Evolutionary conservation across 2,113 vertebrate species (phyloP), one percentile per base, ranked within the genome.

Genomic region (Etia nguti): DNA sequence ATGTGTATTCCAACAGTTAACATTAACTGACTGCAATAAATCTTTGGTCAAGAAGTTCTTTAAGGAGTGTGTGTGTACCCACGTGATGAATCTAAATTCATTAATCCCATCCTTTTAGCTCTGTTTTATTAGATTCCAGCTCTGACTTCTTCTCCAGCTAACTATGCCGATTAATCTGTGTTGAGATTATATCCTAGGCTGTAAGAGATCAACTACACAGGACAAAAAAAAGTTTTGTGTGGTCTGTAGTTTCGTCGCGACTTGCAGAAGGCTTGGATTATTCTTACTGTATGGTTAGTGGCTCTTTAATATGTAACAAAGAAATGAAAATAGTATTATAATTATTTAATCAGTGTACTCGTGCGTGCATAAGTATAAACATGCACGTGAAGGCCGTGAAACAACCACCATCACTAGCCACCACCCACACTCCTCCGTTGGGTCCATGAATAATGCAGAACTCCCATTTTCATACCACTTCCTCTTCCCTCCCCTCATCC

Each of bases 361-460:
- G 9, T 73, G 24, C 16, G 46, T 86, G 29, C 8, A 59, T 16
- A 59, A 60, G 38, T 46, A 26, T 24, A 86, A 77, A 83, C n/a
- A 13, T 52, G 82, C 13, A 55, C 26, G 56, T 79, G 48, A 62
- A 86, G 60, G 79, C 75, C 85, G 82, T 92, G 88, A 86, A 88
- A 73, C 84, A 34, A 55, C 43, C 1, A 77, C 82, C 36, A 77
- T 91, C 93, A 73, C 89, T 91, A 85, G 87, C 81, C 89, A 22
- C 31, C 26, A 34, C 82, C 90, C 86, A 84, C 48, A 70, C 89
- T 91, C 81, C 87, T 92, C 88, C 48, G 22, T 89, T 34, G 83
- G 65, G 16, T 2, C 86, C 59, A 93, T 95, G 89, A 94, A 95
- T 95, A 93, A 95, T 95, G 86, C 87, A 95, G 81, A 85, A 46